phyloP scores from a whole-genome alignment of 2,797 vertebrate species.

The Mormyrus proboscirostris region DNA sequence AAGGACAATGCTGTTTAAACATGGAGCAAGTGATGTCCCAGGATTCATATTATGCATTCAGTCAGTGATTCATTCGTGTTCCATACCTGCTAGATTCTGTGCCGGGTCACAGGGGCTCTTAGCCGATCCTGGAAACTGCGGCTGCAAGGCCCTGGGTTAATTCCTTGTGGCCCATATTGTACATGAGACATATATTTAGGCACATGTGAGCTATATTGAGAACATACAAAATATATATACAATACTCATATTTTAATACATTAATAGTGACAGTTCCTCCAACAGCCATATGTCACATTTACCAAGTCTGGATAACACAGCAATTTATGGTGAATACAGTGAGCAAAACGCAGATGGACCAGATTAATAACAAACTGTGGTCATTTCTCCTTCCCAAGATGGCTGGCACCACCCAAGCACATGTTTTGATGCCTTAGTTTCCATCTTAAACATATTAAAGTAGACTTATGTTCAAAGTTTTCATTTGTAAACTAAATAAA shows the following conservation, averaged over 20 bases:
- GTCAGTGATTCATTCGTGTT: background rate
- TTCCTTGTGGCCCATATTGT: background rate
- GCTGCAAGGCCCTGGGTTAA: background rate
- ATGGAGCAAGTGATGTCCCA: background rate
- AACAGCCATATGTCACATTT: background rate
- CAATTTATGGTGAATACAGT: background rate
- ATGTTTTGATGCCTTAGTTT: background rate
- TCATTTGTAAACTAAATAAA: constrained; percentile 1
- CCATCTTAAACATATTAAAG: background rate
- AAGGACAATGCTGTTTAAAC: background rate
- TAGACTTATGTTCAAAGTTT: background rate
- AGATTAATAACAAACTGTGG: background rate
- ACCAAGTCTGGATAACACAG: background rate
- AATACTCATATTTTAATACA: background rate
- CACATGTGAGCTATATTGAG: background rate
- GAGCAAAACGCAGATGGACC: background rate
- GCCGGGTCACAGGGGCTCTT: background rate
- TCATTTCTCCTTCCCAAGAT: background rate
- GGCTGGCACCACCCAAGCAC: background rate
- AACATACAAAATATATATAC: background rate
- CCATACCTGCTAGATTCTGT: background rate
- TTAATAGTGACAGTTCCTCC: background rate
- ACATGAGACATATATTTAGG: background rate
- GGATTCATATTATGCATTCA: background rate
- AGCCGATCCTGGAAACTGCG: background rate